Percentiles rank a stretch among this genome's conserved stretches.
phyloP scores from a whole-genome alignment of 2,113 vertebrate genomes.

The Loxodonta africana region DNA sequence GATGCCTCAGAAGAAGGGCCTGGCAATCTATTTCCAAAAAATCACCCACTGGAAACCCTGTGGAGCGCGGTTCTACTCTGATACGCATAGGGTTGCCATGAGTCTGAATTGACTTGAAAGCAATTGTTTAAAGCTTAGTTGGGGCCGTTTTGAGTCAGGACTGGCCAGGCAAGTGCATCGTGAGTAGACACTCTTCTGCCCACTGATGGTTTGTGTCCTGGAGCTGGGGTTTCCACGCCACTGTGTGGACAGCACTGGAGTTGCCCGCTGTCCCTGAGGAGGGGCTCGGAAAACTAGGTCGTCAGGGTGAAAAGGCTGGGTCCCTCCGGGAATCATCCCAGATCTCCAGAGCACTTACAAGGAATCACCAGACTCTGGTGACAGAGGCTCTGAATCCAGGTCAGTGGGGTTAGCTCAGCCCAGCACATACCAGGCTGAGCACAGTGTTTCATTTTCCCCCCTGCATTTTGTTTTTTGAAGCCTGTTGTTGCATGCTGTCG shows the following conservation, averaged over 20 bases:
- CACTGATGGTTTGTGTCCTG: background rate
- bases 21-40: background rate
- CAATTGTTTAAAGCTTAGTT: too few relatives aligned
- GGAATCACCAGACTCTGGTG: background rate
- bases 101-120: too few relatives aligned
- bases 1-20: background rate
- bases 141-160: background rate
- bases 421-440: rapidly evolving
- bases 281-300: background rate
- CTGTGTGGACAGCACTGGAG: background rate
- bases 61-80: background rate
- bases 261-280: background rate
- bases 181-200: too few relatives aligned
- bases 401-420: rapidly evolving
- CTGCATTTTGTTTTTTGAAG: background rate
- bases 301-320: background rate
- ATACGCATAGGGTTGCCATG: background rate
- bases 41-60: background rate
- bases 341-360: background rate
- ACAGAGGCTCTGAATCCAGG: background rate
- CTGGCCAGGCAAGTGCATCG: rapidly evolving
- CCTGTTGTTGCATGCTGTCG: background rate
- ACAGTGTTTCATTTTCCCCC: rapidly evolving
- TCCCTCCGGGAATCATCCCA: background rate
- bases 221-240: background rate